Evolutionary conservation across 92 coral and sea anemone genomes (phyloP).

Genomic region (Blastomussa wellsi): DNA sequence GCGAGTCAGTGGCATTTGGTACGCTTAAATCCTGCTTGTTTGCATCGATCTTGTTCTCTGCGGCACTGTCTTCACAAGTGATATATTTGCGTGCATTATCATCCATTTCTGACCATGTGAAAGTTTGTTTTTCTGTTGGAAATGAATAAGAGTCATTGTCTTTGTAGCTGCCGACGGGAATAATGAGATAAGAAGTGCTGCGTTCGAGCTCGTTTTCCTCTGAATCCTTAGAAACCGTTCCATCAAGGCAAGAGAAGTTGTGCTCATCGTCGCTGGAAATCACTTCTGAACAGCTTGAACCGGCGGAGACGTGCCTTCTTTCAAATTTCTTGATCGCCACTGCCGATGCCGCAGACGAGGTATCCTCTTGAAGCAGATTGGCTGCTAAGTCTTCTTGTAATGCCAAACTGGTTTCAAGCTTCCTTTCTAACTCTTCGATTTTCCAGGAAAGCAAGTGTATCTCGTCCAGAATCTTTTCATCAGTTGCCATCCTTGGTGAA

Average conservation of each 20-base stretch:
- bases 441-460: slow-evolving; percentile 69
- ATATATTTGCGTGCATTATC: slow-evolving; percentile 2
- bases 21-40: not conserved
- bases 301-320: not conserved
- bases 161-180: slow-evolving; percentile 78
- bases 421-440: slow-evolving; percentile 69
- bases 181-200: slow-evolving; percentile 65
- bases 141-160: slow-evolving; percentile 31
- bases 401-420: slow-evolving; percentile 59
- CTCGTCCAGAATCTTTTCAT: slow-evolving; percentile 65
- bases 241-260: not conserved
- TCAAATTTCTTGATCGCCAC: slow-evolving; percentile 18
- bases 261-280: slow-evolving; percentile 36
- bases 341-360: slow-evolving; percentile 13
- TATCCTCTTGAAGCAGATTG: slow-evolving; percentile 23
- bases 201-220: slow-evolving; percentile 61
- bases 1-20: slow-evolving; percentile 6
- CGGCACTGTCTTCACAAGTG: slow-evolving; percentile 3
- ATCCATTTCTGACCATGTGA: slow-evolving; percentile 50
- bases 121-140: slow-evolving; percentile 69
- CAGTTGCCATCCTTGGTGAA: slow-evolving; percentile 28
- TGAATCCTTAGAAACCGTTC: slow-evolving; percentile 21
- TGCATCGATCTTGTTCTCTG: slow-evolving; percentile 5
- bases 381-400: slow-evolving; percentile 42
- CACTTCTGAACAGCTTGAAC: slow-evolving; percentile 34